Percentiles rank a stretch among this genome's conserved stretches.
Evolutionary conservation across 2,797 vertebrate species (phyloP).

Genomic region (Schizothorax lantsangensis): DNA sequence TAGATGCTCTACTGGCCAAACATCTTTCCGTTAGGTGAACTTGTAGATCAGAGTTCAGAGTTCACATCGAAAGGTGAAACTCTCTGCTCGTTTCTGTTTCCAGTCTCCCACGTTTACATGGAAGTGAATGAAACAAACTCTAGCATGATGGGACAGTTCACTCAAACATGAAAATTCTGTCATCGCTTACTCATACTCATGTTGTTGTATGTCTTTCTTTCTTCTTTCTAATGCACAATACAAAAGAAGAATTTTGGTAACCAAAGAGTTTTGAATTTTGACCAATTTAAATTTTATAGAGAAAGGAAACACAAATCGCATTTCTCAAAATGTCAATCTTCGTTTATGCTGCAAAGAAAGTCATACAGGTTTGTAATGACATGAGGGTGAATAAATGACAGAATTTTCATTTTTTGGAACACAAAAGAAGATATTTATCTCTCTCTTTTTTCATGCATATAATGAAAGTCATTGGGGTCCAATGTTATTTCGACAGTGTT

Average conservation of each 20-base stretch:
- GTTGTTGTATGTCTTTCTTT: background rate
- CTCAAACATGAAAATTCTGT: background rate
- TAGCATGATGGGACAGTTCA: background rate
- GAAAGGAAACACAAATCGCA: background rate
- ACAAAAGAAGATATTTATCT: background rate
- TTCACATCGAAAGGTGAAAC: background rate
- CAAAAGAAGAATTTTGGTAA: background rate
- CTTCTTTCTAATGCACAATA: background rate
- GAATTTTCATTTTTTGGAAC: background rate
- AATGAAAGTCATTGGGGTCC: background rate
- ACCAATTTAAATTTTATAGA: background rate
- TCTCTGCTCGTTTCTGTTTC: background rate
- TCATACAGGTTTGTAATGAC: background rate
- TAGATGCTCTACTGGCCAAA: background rate
- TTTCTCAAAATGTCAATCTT: background rate
- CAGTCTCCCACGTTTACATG: background rate
- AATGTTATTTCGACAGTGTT: background rate
- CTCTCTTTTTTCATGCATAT: background rate
- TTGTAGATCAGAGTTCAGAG: background rate
- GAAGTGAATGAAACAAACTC: background rate
- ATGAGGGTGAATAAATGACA: background rate
- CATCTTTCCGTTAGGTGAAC: background rate
- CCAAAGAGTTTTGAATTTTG: background rate
- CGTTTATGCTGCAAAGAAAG: background rate
- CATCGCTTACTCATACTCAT: background rate